Conservation (phyloP, 2,888 invertebrate species). For the Melikaiella ostensackeni region DNA sequence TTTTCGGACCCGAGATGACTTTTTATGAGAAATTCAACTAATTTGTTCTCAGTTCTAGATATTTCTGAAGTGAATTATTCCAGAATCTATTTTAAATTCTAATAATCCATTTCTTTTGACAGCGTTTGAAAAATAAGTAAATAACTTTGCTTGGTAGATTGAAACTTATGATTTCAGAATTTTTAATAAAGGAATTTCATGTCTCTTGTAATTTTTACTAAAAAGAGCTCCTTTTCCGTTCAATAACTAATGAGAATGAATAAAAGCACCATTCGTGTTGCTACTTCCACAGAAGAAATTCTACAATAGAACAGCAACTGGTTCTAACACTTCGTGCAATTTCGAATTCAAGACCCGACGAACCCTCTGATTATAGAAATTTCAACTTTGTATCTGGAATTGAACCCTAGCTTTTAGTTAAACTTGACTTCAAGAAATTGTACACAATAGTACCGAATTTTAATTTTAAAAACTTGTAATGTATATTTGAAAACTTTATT, state of each 20-base stretch:
- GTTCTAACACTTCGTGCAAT: neutral
- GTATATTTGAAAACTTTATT: neutral
- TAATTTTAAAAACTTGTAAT: neutral
- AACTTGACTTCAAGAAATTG: neutral
- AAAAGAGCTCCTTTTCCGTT: neutral
- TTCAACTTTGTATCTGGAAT: neutral
- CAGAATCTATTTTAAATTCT: too few relatives aligned
- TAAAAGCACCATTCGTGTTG: neutral
- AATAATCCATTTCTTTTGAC: too few relatives aligned
- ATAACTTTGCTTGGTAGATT: neutral
- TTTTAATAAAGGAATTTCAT: neutral
- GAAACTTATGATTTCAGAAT: neutral
- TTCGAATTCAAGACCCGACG: neutral
- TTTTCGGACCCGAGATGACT: too few relatives aligned
- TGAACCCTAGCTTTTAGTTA: neutral
- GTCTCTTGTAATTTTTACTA: neutral
- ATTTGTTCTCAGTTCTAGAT: too few relatives aligned
- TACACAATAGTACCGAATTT: neutral
- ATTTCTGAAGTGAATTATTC: too few relatives aligned
- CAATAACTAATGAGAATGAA: neutral
- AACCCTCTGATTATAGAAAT: neutral
- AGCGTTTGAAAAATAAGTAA: too few relatives aligned
- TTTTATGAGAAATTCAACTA: too few relatives aligned
- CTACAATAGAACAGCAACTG: neutral
- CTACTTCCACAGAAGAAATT: too few relatives aligned